Evolutionary conservation across 2,888 invertebrate genomes (phyloP), one percentile per base, ranked within the genome.

Genomic region (Euspilapteryx auroguttella): DNA sequence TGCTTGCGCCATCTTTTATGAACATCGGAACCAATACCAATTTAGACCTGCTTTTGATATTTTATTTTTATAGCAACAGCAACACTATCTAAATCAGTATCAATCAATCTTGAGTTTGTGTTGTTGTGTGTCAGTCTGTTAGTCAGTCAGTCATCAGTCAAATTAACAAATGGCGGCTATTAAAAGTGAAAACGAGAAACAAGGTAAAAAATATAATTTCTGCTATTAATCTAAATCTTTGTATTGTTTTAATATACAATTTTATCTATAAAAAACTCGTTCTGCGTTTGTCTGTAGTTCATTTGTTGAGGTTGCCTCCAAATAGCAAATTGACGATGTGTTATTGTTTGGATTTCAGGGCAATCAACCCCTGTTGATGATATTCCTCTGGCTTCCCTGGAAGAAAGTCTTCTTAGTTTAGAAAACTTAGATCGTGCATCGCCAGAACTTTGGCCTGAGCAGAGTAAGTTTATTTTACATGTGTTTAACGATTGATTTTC

Each of bases 401-500:
- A 89, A 55, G 86, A 87, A 50, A 87, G 84, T 54, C 79, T 96
- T 33, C 77, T 93, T 45, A 93, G 94, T 50, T 79, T 88, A 50
- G 96, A 97, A 71, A 93, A 90, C 55, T 71, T 97, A 43, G 94
- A 94, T 63, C 81, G 96, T 42, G 85, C 91, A n/a, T 96, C 96
- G 2, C 96, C 96, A 17, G 94, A 96, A 55, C 65, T 96, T 47
- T 97, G 96, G 96, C 95, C 95, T 13, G 94, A 95, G 64, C 89
- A 91, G 77, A 89, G 94, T 94, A 80, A 84, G 85, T 73, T 31
- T n/a, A 21, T 20, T 4, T 24, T 21, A 4, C 12, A 23, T 8
- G 5, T 6, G 6, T 5, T 23, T 23, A 23, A 4, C 5, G 4
- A 23, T 9, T 23, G 23, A 23, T 9, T 23, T 23, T n/a, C 8